phyloP scores from a whole-genome alignment of 1,140 invertebrate species.

The Saccostrea echinata region DNA sequence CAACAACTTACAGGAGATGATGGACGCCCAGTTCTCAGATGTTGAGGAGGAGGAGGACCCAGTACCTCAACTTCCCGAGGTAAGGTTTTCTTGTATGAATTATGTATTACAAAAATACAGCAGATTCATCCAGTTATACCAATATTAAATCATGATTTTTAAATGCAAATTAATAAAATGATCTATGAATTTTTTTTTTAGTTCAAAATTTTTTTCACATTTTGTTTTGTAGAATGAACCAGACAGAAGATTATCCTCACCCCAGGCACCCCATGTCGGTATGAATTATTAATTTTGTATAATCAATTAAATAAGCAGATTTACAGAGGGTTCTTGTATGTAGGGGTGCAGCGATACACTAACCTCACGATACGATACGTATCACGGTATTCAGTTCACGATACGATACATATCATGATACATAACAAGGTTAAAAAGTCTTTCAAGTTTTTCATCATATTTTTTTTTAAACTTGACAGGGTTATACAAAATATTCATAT shows the following conservation, averaged over 20 bases:
- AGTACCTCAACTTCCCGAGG: neutral
- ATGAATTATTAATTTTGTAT: neutral
- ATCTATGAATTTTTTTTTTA: too few species aligned
- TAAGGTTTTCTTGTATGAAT: neutral
- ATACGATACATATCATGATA: too few species aligned
- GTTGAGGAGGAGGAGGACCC: conserved; percentile 48
- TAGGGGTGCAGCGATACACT: neutral
- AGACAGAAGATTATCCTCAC: neutral
- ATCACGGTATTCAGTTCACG: too few species aligned
- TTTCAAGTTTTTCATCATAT: too few species aligned
- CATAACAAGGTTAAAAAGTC: too few species aligned
- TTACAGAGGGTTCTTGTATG: neutral
- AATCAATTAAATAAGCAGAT: neutral
- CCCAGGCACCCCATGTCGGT: neutral
- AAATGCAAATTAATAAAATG: too few species aligned
- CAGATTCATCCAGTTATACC: too few species aligned
- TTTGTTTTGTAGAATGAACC: conserved; percentile 4
- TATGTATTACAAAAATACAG: too few species aligned
- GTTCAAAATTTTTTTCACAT: neutral
- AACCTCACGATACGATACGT: too few species aligned
- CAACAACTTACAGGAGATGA: conserved; percentile 28
- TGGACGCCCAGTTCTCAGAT: conserved; percentile 60
- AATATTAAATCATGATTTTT: too few species aligned
- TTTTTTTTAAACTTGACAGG: too few species aligned
- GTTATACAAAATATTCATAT: too few species aligned